These are phyloP conservation scores for Anastrepha ludens DNA, from an alignment of 1,140 invertebrate species.

Conservation along the genomic window DNA sequence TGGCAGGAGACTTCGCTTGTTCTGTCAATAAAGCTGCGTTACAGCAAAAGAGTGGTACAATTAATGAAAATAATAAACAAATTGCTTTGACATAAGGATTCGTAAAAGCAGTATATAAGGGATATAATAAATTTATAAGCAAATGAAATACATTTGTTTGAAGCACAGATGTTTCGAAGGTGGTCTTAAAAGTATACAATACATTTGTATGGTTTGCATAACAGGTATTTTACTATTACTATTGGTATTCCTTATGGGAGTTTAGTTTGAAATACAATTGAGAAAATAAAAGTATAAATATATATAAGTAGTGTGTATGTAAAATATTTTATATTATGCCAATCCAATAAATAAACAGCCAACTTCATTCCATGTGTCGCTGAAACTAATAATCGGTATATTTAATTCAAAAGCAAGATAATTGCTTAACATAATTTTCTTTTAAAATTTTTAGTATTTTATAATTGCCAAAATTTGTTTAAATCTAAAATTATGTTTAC, in stretches of 20 bases:
- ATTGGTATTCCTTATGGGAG: not conserved
- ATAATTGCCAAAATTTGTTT: conserved; percentile 13
- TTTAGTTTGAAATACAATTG: too few species aligned
- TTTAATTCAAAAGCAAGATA: not conserved
- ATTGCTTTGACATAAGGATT: conserved; percentile 1
- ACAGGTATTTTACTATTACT: conserved; percentile 5
- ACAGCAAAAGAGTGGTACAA: conserved; percentile 6
- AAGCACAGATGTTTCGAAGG: not conserved
- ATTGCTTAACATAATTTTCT: not conserved
- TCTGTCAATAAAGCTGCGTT: not conserved
- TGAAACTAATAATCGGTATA: not conserved
- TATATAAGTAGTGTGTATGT: not conserved
- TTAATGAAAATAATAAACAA: not conserved
- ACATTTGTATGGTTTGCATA: not conserved
- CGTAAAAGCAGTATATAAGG: not conserved
- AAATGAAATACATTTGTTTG: not conserved
- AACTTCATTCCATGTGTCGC: conserved; percentile 40
- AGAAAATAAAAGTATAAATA: too few species aligned
- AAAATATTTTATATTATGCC: not conserved
- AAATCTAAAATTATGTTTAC: conserved; percentile 16
- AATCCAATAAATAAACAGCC: conserved; percentile 26
- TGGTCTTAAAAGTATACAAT: conserved; percentile 33
- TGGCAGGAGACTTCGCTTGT: not conserved
- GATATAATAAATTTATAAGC: conserved; percentile 4
- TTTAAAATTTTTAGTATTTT: not conserved